A percentile compares a stretch with the other conserved stretches of the same genome.
phyloP scores from a whole-genome alignment of 92 coral and sea anemone species.

The Zoanthus solanderi region DNA sequence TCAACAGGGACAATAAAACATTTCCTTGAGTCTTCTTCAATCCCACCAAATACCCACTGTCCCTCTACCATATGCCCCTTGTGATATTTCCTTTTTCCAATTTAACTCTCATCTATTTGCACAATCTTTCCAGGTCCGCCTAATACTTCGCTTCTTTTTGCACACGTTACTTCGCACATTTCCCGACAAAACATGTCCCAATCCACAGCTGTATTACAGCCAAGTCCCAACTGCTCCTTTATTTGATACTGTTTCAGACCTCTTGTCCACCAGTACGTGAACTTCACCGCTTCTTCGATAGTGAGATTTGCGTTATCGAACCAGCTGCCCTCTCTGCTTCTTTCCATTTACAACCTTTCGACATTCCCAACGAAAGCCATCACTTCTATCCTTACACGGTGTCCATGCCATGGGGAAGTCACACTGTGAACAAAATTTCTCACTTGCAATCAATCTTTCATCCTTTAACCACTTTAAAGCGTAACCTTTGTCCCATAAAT shows the following conservation, averaged over 20 bases:
- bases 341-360: neutral
- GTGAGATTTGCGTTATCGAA: constrained; percentile 44
- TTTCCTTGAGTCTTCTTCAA: too few species aligned
- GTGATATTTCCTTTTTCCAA: too few species aligned
- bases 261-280: constrained; percentile 48
- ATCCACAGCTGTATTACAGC: constrained; percentile 44
- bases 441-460: constrained; percentile 12
- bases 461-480: constrained; percentile 38
- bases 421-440: too few species aligned
- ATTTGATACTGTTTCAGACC: constrained; percentile 48
- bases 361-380: neutral
- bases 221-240: constrained; percentile 29
- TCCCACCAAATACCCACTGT: too few species aligned
- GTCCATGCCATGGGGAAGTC: too few species aligned
- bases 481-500: constrained; percentile 19
- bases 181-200: constrained; percentile 47
- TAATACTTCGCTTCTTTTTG: constrained; percentile 12
- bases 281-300: constrained; percentile 35
- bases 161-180: constrained; percentile 5
- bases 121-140: too few species aligned
- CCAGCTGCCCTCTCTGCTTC: constrained; percentile 26
- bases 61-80: too few species aligned
- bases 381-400: too few species aligned
- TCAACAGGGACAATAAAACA: too few species aligned
- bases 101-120: too few species aligned